Conservation (phyloP, 2,797 vertebrate genomes). For the Lycodopsis pacificus region DNA sequence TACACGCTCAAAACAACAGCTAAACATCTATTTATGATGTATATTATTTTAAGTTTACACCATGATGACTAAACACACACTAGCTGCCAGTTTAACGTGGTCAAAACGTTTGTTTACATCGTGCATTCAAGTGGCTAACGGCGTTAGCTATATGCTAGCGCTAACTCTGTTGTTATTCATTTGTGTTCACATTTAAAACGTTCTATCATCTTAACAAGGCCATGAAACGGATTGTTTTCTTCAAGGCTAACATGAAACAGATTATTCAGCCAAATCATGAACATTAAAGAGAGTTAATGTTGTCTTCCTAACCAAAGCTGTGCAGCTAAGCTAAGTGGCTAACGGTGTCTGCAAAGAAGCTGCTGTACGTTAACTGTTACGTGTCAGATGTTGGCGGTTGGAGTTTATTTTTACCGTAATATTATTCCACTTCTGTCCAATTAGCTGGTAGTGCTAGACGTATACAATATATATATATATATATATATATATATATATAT, state of each 20-base stretch:
- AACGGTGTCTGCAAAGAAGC: background rate
- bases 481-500: too few relatives aligned
- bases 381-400: background rate
- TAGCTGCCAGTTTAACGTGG: slow-evolving; percentile 2
- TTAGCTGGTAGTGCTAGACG: background rate
- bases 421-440: background rate
- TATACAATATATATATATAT: too few relatives aligned
- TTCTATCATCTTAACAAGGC: accelerated
- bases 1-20: accelerated
- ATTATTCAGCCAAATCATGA: accelerated
- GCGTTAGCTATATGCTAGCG: slow-evolving; percentile 47
- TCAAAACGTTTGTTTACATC: slow-evolving; percentile 67
- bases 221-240: accelerated
- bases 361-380: too few relatives aligned
- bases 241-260: accelerated
- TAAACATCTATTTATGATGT: accelerated
- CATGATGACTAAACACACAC: accelerated
- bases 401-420: background rate
- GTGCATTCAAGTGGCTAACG: slow-evolving; percentile 39
- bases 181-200: background rate
- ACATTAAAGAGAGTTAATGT: background rate
- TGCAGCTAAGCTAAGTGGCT: slow-evolving; percentile 27
- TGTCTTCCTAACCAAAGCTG: background rate
- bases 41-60: accelerated
- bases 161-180: slow-evolving; percentile 11